Evolutionary conservation across 2,113 vertebrate genomes (phyloP).

Genomic region (Dolichallabes microphthalmus): DNA sequence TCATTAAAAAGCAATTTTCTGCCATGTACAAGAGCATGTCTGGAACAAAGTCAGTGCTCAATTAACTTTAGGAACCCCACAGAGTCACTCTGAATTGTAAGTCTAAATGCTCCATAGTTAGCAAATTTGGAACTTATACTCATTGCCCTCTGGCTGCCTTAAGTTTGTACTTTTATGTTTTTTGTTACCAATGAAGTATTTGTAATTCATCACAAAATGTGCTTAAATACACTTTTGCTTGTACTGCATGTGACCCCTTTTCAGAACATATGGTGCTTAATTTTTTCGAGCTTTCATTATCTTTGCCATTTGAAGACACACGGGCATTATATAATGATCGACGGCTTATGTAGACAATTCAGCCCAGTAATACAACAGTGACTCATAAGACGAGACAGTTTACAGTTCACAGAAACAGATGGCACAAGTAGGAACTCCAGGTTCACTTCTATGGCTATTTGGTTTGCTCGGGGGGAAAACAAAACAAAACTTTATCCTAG

Average conservation of each 20-base stretch:
- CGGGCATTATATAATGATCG: slow-evolving; percentile 13
- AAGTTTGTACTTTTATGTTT: background rate
- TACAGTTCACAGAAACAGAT: slow-evolving; percentile 45
- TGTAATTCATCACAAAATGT: background rate
- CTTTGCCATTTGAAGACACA: background rate
- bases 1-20: slow-evolving; percentile 26
- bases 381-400: slow-evolving; percentile 35
- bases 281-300: slow-evolving; percentile 18
- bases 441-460: slow-evolving; percentile 11
- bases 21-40: background rate
- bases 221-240: too few relatives aligned
- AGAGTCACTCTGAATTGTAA: background rate
- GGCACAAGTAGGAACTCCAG: slow-evolving; percentile 45
- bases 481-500: background rate
- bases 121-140: background rate
- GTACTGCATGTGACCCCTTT: background rate
- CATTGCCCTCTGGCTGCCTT: background rate
- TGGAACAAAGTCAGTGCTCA: slow-evolving; percentile 24
- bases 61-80: slow-evolving; percentile 18
- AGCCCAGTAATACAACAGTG: slow-evolving; percentile 34
- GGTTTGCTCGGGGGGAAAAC: background rate
- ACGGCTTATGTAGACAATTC: slow-evolving; percentile 10
- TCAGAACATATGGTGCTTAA: background rate
- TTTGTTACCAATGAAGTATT: background rate
- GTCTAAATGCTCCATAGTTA: background rate